Conservation (phyloP, 2,888 invertebrate species). For the Zelleria hepariella region DNA sequence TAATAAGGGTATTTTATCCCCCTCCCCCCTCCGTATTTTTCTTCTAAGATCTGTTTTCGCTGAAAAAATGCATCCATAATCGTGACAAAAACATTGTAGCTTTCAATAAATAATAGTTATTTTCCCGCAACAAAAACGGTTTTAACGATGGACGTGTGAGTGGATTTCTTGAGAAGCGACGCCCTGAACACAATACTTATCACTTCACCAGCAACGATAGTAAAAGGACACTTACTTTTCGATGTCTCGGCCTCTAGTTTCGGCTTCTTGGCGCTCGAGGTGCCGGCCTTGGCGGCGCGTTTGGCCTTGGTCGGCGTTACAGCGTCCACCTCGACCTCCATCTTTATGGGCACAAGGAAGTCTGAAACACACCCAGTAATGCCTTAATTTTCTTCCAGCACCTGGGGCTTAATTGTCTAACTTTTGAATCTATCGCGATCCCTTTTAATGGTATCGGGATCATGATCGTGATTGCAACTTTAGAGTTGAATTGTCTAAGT, state of each 20-base stretch:
- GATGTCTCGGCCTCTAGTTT: slow-evolving; percentile 41
- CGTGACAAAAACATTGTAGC: no score
- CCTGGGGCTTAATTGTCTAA: not conserved
- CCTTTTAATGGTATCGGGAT: no score
- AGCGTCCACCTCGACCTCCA: slow-evolving; percentile 19
- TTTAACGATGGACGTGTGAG: not conserved
- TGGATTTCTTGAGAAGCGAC: not conserved
- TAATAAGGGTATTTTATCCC: no score
- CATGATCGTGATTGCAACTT: no score
- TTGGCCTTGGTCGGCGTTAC: slow-evolving; percentile 43
- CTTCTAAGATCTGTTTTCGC: no score
- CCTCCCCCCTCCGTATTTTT: no score
- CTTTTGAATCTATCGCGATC: no score
- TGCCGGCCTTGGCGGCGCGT: slow-evolving; percentile 26
- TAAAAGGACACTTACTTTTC: slow-evolving; percentile 51
- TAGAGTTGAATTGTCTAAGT: no score
- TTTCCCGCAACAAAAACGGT: not conserved
- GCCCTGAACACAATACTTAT: slow-evolving; percentile 27
- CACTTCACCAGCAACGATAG: slow-evolving; percentile 21
- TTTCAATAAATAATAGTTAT: not conserved
- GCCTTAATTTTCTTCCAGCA: no score
- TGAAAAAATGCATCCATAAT: no score
- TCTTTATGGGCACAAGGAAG: slow-evolving; percentile 46
- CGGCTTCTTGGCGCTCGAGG: slow-evolving; percentile 43
- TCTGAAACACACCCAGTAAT: no score